Evolutionary conservation across 2,113 vertebrate species (phyloP).

Genomic region (Chloropsis cyanopogon): DNA sequence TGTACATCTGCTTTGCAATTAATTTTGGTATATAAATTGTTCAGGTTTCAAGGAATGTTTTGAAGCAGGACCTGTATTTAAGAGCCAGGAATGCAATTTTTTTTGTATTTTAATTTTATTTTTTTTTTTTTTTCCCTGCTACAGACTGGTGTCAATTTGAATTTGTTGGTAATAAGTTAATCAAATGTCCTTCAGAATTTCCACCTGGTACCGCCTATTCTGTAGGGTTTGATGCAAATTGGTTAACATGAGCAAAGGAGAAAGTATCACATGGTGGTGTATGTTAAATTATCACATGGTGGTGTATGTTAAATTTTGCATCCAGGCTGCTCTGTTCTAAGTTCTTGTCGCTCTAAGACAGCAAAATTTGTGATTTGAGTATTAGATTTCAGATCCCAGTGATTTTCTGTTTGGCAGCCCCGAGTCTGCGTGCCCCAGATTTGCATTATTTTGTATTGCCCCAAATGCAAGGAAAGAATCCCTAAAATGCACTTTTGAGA

Average conservation of each 20-base stretch:
- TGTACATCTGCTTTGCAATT: accelerated
- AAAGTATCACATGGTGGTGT: neutral
- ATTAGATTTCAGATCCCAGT: neutral
- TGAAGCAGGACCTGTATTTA: neutral
- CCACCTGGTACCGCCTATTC: neutral
- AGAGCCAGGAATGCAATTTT: neutral
- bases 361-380: neutral
- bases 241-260: neutral
- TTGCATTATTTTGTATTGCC: neutral
- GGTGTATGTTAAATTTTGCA: neutral
- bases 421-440: neutral
- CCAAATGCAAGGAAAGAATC: neutral
- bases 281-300: neutral
- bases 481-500: neutral
- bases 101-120: no score
- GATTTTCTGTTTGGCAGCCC: neutral
- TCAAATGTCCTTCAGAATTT: neutral
- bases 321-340: neutral
- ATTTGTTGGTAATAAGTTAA: neutral
- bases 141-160: neutral
- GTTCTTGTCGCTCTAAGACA: neutral
- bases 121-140: neutral
- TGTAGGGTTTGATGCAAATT: neutral
- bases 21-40: neutral
- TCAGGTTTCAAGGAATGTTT: neutral